phyloP scores from a whole-genome alignment of 2,113 vertebrate genomes.

The Anas platyrhynchos region DNA sequence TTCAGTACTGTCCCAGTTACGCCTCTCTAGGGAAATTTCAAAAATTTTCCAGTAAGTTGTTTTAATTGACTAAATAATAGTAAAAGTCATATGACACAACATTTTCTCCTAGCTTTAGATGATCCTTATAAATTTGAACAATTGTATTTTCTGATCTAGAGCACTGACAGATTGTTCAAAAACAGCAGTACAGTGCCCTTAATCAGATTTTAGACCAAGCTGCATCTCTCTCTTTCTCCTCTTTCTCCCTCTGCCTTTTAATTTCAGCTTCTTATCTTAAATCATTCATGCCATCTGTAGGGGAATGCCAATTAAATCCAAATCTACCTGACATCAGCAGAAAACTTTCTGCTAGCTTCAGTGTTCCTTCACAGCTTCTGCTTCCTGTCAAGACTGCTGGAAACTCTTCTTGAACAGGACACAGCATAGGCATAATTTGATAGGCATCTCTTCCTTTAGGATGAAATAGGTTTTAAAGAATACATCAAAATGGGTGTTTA shows the following conservation, averaged over 20 bases:
- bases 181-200: neutral
- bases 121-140: neutral
- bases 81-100: neutral
- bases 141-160: neutral
- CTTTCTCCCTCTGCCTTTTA: too few relatives aligned
- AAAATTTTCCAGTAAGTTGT: neutral
- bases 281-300: neutral
- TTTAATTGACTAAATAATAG: conserved; percentile 12
- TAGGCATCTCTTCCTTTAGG: neutral
- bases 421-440: neutral
- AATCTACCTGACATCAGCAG: neutral
- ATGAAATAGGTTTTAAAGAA: neutral
- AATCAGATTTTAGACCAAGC: neutral
- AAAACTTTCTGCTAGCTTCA: neutral
- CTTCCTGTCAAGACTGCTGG: neutral
- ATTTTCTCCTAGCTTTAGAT: neutral
- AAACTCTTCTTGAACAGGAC: neutral
- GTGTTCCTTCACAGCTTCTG: neutral
- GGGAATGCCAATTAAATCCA: neutral
- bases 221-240: neutral
- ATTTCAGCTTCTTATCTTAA: conserved; percentile 8
- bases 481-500: neutral
- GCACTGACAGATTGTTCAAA: neutral
- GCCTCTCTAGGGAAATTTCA: conserved; percentile 12
- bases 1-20: conserved; percentile 9